Percentiles rank a stretch among this genome's conserved stretches.
Evolutionary conservation across 2,113 vertebrate species (phyloP).

Genomic region (Oryzias javanicus): DNA sequence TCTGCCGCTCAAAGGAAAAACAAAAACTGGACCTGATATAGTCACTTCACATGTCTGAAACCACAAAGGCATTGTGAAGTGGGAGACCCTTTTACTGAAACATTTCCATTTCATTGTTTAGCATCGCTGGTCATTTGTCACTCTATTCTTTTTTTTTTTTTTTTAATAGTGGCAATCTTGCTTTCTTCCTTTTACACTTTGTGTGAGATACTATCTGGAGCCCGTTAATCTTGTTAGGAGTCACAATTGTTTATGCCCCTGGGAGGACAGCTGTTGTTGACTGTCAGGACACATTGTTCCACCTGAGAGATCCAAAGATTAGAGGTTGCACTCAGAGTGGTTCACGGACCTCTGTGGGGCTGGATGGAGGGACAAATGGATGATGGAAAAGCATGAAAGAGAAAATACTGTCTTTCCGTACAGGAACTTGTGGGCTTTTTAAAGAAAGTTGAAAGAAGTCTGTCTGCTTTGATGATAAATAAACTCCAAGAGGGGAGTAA

Average conservation of each 20-base stretch:
- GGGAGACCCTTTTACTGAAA: no score
- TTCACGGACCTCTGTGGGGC: conserved; percentile 19
- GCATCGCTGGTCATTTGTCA: conserved; percentile 31
- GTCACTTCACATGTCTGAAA: no score
- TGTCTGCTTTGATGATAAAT: no score
- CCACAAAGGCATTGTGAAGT: no score
- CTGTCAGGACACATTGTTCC: conserved; percentile 70
- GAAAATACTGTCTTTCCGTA: background rate
- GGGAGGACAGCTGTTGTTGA: conserved; percentile 49
- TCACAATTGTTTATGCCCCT: conserved; percentile 56
- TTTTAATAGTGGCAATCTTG: conserved; percentile 28
- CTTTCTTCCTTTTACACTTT: conserved; percentile 29
- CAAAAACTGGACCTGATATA: no score
- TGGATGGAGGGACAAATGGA: conserved; percentile 8
- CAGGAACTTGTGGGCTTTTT: background rate
- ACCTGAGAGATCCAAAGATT: conserved; percentile 55
- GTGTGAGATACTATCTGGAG: conserved; percentile 59
- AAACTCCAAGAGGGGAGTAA: no score
- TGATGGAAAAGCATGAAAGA: background rate
- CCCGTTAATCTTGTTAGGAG: conserved; percentile 66
- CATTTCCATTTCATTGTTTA: no score
- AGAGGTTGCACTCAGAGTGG: conserved; percentile 21
- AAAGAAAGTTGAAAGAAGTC: background rate
- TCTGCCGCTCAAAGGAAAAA: no score
- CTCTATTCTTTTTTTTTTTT: conserved; percentile 1